Percentiles rank a stretch among this genome's conserved stretches.
phyloP scores from a whole-genome alignment of 2,888 invertebrate genomes.

The Carcina quercana region DNA sequence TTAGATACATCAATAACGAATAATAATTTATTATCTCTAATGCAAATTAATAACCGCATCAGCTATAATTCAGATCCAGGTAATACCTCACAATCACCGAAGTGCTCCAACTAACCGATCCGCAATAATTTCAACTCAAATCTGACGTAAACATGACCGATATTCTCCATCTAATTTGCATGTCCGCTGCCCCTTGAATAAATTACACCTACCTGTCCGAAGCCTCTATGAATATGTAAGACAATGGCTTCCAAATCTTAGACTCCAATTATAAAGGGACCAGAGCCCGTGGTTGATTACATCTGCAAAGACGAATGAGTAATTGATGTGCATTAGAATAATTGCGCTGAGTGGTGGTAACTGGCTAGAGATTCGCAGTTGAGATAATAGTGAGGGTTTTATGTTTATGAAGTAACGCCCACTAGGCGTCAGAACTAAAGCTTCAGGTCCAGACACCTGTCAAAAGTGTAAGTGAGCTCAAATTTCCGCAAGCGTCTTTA shows the following conservation, averaged over 20 bases:
- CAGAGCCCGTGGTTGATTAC: slow-evolving; percentile 62
- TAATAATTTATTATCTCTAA: no score
- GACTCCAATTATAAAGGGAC: slow-evolving; percentile 61
- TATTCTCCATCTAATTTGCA: slow-evolving; percentile 67
- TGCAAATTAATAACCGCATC: no score
- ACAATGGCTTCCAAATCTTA: slow-evolving; percentile 70
- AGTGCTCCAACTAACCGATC: slow-evolving; percentile 42
- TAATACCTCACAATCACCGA: slow-evolving; percentile 20
- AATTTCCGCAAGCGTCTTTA: no score
- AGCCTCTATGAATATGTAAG: slow-evolving; percentile 71
- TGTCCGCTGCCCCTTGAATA: slow-evolving; percentile 67
- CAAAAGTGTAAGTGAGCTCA: no score
- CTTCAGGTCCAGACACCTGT: no score
- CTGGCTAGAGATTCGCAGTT: no score
- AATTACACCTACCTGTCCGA: slow-evolving; percentile 61
- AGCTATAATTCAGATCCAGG: slow-evolving; percentile 28
- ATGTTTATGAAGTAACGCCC: no score
- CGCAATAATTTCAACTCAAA: slow-evolving; percentile 68
- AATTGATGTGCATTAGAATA: slow-evolving; percentile 6
- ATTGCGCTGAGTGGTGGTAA: not conserved
- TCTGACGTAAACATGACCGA: slow-evolving; percentile 72
- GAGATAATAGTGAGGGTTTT: no score
- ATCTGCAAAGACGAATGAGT: slow-evolving; percentile 37
- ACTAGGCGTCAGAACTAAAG: no score
- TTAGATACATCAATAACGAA: no score